Conservation (phyloP, 2,888 invertebrate genomes). For the Tineola bisselliella region DNA sequence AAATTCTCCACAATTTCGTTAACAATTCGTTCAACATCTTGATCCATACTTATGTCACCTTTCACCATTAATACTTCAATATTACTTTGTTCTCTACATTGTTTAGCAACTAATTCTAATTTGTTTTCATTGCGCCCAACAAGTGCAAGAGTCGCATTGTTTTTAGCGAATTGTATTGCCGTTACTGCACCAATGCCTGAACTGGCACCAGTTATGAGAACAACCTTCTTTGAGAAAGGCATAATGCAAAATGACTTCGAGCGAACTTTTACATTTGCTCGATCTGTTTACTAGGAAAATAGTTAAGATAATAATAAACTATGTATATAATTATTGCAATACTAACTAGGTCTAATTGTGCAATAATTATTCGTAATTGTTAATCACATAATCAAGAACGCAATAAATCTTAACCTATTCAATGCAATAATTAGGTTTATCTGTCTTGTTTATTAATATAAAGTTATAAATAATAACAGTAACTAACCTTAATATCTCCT, state of each 20-base stretch:
- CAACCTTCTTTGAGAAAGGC: constrained; percentile 34
- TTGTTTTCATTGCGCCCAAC: constrained; percentile 72
- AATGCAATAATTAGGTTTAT: too few species aligned
- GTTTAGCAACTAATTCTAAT: constrained; percentile 59
- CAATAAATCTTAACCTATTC: too few species aligned
- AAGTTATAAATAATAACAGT: too few species aligned
- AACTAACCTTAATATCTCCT: too few species aligned
- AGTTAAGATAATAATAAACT: too few species aligned
- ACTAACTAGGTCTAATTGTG: too few species aligned
- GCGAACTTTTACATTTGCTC: too few species aligned
- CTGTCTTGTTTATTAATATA: too few species aligned
- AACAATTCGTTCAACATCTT: constrained; percentile 9
- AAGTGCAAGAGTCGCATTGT: constrained; percentile 66
- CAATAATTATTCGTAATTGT: too few species aligned
- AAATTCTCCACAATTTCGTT: constrained; percentile 3
- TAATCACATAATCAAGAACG: too few species aligned
- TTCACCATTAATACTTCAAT: not conserved
- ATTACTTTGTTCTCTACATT: constrained; percentile 13
- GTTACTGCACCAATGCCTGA: constrained; percentile 74
- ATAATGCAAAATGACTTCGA: not conserved
- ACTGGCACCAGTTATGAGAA: constrained; percentile 67
- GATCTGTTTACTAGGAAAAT: too few species aligned
- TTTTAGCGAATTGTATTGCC: constrained; percentile 65
- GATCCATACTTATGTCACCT: constrained; percentile 12
- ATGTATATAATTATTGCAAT: too few species aligned